Evolutionary conservation across 1,140 invertebrate species (phyloP).

Genomic region (Mya arenaria): DNA sequence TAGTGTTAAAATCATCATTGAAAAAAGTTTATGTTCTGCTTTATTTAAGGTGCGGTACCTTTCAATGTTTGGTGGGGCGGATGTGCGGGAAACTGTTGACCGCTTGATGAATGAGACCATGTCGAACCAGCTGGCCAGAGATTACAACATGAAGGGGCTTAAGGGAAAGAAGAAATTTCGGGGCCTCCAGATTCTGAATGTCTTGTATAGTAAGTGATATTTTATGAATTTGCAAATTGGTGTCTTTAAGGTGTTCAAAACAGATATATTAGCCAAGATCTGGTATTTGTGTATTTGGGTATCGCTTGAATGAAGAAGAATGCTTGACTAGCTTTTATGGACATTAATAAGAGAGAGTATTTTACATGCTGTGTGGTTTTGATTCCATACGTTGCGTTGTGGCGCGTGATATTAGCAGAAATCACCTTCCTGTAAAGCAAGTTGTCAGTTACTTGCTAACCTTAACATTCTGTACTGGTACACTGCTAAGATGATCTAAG

Average conservation of each 20-base stretch:
- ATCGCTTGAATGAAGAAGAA: too few species aligned
- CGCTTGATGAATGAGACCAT: slow-evolving; percentile 6
- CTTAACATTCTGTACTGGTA: not conserved
- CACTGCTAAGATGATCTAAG: slow-evolving; percentile 10
- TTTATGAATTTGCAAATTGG: slow-evolving; percentile 9
- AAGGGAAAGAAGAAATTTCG: slow-evolving; percentile 20
- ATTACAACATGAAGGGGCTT: slow-evolving; percentile 20
- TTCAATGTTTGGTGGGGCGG: slow-evolving; percentile 26
- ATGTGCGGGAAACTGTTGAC: slow-evolving; percentile 7
- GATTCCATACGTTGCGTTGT: slow-evolving; percentile 19
- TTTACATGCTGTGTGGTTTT: slow-evolving; percentile 30
- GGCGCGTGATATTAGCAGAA: slow-evolving; percentile 1
- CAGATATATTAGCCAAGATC: slow-evolving; percentile 1
- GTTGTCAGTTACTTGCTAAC: slow-evolving; percentile 13
- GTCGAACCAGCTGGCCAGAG: slow-evolving; percentile 29
- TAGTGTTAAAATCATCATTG: not conserved
- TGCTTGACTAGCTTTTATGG: too few species aligned
- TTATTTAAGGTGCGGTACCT: slow-evolving; percentile 25
- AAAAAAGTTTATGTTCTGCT: slow-evolving; percentile 29
- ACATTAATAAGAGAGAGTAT: too few species aligned
- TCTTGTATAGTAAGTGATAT: slow-evolving; percentile 32
- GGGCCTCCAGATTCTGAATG: slow-evolving; percentile 20
- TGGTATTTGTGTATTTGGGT: too few species aligned
- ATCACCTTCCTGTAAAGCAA: slow-evolving; percentile 19
- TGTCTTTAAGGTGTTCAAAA: slow-evolving; percentile 10